phyloP scores from a whole-genome alignment of 1,140 invertebrate species.

The Cherax destructor region DNA sequence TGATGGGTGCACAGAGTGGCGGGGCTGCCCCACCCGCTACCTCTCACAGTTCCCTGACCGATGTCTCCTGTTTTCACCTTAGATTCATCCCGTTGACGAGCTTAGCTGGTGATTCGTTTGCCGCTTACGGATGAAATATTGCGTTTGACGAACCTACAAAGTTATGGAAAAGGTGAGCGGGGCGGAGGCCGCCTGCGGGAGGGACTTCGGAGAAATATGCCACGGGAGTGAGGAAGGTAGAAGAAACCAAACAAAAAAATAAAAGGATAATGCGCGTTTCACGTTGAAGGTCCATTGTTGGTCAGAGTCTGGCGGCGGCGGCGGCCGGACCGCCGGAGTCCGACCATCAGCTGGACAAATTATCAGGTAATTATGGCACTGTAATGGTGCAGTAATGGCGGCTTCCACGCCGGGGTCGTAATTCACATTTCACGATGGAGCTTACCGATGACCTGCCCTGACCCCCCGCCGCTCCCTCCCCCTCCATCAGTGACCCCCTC shows the following conservation, averaged over 20 bases:
- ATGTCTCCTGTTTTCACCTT: background rate
- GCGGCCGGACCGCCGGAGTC: background rate
- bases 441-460: conserved; percentile 21
- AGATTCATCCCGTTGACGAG: too few species aligned
- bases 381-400: conserved; percentile 27
- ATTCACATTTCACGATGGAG: conserved; percentile 44
- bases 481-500: background rate
- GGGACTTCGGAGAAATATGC: background rate
- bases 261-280: conserved; percentile 17
- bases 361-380: conserved; percentile 42
- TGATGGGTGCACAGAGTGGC: conserved; percentile 35
- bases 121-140: too few species aligned
- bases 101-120: too few species aligned
- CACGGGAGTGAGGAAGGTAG: background rate
- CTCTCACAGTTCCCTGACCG: conserved; percentile 27
- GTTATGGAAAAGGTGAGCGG: too few species aligned
- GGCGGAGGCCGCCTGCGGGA: too few species aligned
- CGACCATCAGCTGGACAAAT: conserved; percentile 39
- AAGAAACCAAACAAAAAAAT: too few species aligned
- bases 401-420: conserved; percentile 23
- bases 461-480: background rate
- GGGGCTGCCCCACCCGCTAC: background rate
- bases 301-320: background rate
- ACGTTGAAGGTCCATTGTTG: conserved; percentile 13
- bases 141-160: too few species aligned